phyloP scores from a whole-genome alignment of 2,797 vertebrate species.

The Synanceia verrucosa region DNA sequence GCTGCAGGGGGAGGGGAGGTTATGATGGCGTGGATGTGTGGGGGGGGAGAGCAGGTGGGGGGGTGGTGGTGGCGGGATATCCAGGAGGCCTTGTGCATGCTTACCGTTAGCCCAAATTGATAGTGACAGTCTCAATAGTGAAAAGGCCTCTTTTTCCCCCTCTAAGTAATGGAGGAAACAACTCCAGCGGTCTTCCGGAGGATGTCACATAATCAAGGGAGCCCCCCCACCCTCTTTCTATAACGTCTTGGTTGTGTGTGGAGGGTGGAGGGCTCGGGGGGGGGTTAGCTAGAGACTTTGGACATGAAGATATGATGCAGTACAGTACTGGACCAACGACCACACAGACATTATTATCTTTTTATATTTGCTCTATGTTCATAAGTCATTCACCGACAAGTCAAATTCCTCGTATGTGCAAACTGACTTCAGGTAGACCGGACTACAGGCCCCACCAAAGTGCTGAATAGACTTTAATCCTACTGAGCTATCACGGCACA shows the following conservation, averaged over 20 bases:
- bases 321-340: conserved; percentile 21
- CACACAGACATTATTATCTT: conserved; percentile 34
- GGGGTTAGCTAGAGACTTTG: not conserved
- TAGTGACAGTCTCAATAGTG: conserved; percentile 98
- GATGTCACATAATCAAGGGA: conserved; percentile 94
- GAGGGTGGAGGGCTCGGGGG: not conserved
- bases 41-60: conserved; percentile 64
- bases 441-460: not conserved
- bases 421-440: not conserved
- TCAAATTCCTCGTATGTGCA: too few relatives aligned
- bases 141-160: conserved; percentile 87
- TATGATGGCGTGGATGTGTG: conserved; percentile 26
- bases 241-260: conserved; percentile 36
- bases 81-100: conserved; percentile 91
- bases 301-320: conserved; percentile 40
- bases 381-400: too few relatives aligned
- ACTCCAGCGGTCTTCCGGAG: conserved; percentile 94
- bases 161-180: conserved; percentile 97
- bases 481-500: not conserved
- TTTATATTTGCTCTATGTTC: too few relatives aligned
- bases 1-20: conserved; percentile 82
- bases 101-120: conserved; percentile 98
- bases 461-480: not conserved
- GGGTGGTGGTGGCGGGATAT: conserved; percentile 78
- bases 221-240: conserved; percentile 61